These are phyloP conservation scores for Toxotes jaculatrix DNA, from an alignment of 2,113 vertebrate genomes.

Conservation along the genomic window DNA sequence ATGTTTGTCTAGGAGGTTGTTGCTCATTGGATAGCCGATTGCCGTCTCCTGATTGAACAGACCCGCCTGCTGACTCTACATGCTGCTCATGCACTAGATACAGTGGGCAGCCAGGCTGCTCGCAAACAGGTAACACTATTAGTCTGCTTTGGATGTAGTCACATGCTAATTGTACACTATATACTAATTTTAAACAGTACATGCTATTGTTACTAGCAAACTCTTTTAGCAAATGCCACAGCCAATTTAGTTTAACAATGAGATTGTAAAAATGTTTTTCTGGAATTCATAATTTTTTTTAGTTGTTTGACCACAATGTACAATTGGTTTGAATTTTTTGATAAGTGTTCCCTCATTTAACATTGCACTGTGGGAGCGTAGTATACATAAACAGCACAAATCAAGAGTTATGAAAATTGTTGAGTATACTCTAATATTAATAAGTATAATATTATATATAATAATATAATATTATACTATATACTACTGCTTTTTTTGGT, in stretches of 20 bases:
- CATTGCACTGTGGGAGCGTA: too few species aligned
- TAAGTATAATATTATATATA: too few species aligned
- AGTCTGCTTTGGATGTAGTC: background rate
- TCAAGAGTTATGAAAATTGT: background rate
- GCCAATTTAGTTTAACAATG: background rate
- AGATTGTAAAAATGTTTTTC: background rate
- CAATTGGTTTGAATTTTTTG: too few species aligned
- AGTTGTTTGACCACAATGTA: too few species aligned
- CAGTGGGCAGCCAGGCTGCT: conserved; percentile 83
- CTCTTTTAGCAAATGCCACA: background rate
- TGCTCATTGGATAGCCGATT: conserved; percentile 95
- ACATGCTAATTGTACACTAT: background rate
- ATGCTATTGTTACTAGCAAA: background rate
- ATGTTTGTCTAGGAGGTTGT: conserved; percentile 87
- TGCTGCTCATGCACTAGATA: conserved; percentile 88
- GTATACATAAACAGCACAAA: too few species aligned
- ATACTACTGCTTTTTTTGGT: background rate
- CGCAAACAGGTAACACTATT: conserved; percentile 88
- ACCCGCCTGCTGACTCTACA: conserved; percentile 89
- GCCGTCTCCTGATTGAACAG: conserved; percentile 92
- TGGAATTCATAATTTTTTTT: too few species aligned
- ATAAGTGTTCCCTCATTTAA: too few species aligned
- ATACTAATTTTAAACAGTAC: background rate
- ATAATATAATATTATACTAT: too few species aligned
- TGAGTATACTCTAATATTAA: background rate